phyloP scores from a whole-genome alignment of 2,113 vertebrate species.

The Procavia capensis region DNA sequence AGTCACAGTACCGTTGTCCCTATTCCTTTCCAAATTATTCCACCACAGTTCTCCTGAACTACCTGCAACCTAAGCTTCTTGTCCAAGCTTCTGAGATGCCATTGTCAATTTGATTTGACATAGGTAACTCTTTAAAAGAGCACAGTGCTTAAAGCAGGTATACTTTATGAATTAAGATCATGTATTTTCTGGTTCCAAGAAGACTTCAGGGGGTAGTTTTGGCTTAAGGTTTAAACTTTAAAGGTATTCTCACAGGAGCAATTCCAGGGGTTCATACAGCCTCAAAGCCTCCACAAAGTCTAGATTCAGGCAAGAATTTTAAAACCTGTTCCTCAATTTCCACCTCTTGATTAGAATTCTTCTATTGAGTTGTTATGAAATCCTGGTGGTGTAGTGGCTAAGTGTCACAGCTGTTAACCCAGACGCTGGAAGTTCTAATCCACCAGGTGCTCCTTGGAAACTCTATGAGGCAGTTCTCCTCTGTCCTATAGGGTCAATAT shows the following conservation, averaged over 20 bases:
- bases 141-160: not conserved
- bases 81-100: not conserved
- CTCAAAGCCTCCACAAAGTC: not conserved
- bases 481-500: no score
- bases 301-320: not conserved
- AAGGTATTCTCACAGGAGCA: not conserved
- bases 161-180: not conserved
- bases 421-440: no score
- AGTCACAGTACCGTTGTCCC: not conserved
- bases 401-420: no score
- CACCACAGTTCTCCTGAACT: not conserved
- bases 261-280: not conserved
- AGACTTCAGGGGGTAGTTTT: not conserved
- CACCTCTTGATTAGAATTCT: not conserved
- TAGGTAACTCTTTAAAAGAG: not conserved
- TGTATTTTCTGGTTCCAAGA: not conserved
- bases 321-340: not conserved
- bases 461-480: no score
- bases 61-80: not conserved
- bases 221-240: not conserved
- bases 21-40: not conserved
- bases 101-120: not conserved
- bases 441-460: no score
- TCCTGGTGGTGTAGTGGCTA: no score
- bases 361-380: not conserved